Conservation (phyloP, 1,140 invertebrate species). For the Pseudomyrmex concolor region DNA sequence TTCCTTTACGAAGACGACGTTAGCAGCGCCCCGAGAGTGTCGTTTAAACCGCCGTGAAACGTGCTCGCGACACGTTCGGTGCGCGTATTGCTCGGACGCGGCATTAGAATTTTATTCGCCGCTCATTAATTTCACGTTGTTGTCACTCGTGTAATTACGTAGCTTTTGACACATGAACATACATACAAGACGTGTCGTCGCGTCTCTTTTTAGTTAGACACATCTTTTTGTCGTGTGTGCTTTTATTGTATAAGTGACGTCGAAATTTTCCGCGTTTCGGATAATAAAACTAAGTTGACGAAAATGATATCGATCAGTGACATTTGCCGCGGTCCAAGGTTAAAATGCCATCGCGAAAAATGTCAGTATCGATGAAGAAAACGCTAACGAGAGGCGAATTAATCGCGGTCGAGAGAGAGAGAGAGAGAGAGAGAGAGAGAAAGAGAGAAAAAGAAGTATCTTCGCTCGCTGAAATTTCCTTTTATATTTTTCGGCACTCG, state of each 20-base stretch:
- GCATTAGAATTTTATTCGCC: constrained; percentile 21
- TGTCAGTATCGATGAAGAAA: constrained; percentile 31
- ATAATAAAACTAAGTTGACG: constrained; percentile 35
- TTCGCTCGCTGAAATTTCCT: constrained; percentile 47
- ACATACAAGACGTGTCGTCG: background rate
- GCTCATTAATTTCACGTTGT: background rate
- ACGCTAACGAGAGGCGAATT: constrained; percentile 39
- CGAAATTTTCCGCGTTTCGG: constrained; percentile 1
- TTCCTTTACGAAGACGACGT: constrained; percentile 60
- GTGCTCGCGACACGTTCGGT: constrained; percentile 28
- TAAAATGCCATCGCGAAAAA: constrained; percentile 40
- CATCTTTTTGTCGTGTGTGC: background rate
- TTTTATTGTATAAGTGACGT: constrained; percentile 5
- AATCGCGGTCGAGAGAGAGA: constrained; percentile 25
- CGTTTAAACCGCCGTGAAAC: constrained; percentile 49
- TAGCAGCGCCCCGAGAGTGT: constrained; percentile 31
- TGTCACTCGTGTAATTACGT: constrained; percentile 4
- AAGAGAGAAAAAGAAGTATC: constrained; percentile 16
- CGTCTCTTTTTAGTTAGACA: background rate
- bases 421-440: constrained; percentile 9
- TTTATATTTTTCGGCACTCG: constrained; percentile 62
- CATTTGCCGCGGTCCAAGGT: constrained; percentile 46
- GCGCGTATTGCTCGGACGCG: background rate
- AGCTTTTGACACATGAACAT: background rate
- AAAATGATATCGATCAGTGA: constrained; percentile 54